Conservation (phyloP, 2,888 invertebrate genomes). For the Zaprionus obscuricornis region DNA sequence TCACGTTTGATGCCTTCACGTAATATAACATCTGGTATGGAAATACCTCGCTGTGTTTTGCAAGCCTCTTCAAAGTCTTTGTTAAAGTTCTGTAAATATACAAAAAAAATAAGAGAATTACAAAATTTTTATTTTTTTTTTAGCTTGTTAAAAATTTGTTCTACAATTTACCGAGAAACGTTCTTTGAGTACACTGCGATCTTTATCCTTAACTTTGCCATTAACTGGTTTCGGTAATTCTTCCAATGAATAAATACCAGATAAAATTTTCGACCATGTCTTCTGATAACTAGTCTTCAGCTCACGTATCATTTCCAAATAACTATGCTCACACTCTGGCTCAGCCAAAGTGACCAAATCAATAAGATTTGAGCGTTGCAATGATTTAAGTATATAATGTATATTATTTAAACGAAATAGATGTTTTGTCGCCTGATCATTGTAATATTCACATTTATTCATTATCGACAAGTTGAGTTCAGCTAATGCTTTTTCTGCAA, state of each 20-base stretch:
- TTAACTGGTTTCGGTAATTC: conserved; percentile 87
- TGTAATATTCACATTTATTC: conserved; percentile 96
- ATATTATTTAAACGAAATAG: conserved; percentile 97
- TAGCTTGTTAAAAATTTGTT: too few relatives aligned
- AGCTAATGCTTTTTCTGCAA: conserved; percentile 92
- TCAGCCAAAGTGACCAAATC: conserved; percentile 92
- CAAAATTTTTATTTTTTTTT: too few relatives aligned
- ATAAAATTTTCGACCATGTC: conserved; percentile 93
- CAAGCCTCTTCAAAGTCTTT: conserved; percentile 96
- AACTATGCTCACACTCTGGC: conserved; percentile 93
- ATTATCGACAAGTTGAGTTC: conserved; percentile 94
- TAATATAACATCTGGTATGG: conserved; percentile 96
- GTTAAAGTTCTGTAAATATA: conserved; percentile 92
- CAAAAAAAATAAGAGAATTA: too few relatives aligned
- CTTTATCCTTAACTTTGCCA: conserved; percentile 92
- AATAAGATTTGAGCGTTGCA: conserved; percentile 92
- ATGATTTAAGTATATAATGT: conserved; percentile 95
- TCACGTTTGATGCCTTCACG: conserved; percentile 94
- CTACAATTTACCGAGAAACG: conserved; percentile 91
- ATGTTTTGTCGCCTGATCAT: conserved; percentile 92
- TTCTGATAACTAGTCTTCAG: conserved; percentile 86
- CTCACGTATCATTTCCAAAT: conserved; percentile 93
- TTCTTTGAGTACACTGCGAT: conserved; percentile 93
- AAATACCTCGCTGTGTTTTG: conserved; percentile 93
- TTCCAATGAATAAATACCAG: conserved; percentile 88